Percentiles rank a stretch among this genome's conserved stretches.
These are phyloP conservation scores for Syngnathoides biaculeatus DNA, from an alignment of 2,113 vertebrate species.

Conservation along the genomic window DNA sequence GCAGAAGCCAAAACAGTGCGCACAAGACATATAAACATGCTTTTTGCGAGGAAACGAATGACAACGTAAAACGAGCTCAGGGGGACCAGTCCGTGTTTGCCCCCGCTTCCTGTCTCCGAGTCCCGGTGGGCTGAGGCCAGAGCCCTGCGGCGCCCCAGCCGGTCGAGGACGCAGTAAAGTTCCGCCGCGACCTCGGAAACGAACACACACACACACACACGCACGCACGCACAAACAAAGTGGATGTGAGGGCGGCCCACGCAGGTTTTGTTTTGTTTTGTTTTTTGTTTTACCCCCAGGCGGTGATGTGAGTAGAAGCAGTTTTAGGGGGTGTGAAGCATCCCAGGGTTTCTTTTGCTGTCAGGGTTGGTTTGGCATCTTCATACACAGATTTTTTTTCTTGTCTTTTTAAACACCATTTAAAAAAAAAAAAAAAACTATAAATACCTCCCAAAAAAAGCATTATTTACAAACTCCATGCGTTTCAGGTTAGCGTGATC, in stretches of 20 bases:
- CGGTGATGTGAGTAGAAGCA: slow-evolving; percentile 76
- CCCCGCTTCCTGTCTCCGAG: slow-evolving; percentile 13
- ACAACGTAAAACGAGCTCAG: slow-evolving; percentile 64
- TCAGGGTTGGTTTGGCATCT: slow-evolving; percentile 52
- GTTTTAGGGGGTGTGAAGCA: slow-evolving; percentile 47
- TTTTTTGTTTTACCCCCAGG: slow-evolving; percentile 37
- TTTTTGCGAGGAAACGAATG: slow-evolving; percentile 58
- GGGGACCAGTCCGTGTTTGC: slow-evolving; percentile 68
- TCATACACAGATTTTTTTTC: slow-evolving; percentile 60
- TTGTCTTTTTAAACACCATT: slow-evolving; percentile 57
- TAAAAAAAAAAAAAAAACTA: slow-evolving; percentile 77
- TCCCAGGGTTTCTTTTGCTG: slow-evolving; percentile 2
- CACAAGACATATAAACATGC: slow-evolving; percentile 7
- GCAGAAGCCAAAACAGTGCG: slow-evolving; percentile 56
- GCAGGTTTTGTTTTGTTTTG: slow-evolving; percentile 17
- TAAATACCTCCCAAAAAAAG: slow-evolving; percentile 96
- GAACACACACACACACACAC: too few species aligned
- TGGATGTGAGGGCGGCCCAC: slow-evolving; percentile 49
- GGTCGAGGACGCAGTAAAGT: slow-evolving; percentile 65
- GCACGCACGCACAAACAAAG: background rate
- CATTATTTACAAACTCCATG: slow-evolving; percentile 98
- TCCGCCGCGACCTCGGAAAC: background rate
- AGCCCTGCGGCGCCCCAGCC: slow-evolving; percentile 65
- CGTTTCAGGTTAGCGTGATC: slow-evolving; percentile 91
- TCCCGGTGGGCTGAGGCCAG: background rate